Evolutionary conservation across 2,797 vertebrate genomes (phyloP).

Genomic region (Periparus ater): DNA sequence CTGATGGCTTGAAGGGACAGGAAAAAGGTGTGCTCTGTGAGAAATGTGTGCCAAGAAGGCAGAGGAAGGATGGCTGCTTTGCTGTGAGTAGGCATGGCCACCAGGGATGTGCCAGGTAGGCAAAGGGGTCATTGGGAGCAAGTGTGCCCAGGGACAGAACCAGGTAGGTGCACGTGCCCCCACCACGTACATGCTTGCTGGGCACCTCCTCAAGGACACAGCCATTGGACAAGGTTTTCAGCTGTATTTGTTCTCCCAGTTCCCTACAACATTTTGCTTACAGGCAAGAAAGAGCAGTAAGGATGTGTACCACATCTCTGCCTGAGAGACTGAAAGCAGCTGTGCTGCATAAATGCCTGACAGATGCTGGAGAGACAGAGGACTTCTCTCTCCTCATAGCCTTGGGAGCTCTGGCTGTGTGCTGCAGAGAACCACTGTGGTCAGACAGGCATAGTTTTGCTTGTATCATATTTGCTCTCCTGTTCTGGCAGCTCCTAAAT

Average conservation of each 20-base stretch:
- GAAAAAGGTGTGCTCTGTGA: not conserved
- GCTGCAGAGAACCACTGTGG: not conserved
- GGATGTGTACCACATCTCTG: fast-evolving
- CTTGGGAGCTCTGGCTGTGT: fast-evolving
- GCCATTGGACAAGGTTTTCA: not conserved
- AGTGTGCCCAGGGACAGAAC: fast-evolving
- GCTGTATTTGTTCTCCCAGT: not conserved
- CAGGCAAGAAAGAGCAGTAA: not conserved
- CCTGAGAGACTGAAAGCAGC: not conserved
- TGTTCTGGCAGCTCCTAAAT: not conserved
- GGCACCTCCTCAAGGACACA: not conserved
- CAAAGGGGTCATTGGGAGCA: fast-evolving
- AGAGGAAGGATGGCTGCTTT: not conserved
- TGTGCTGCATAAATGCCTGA: not conserved
- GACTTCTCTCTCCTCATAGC: not conserved
- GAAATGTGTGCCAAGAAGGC: not conserved
- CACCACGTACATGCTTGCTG: fast-evolving
- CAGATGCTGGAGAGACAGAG: not conserved
- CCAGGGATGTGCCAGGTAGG: not conserved
- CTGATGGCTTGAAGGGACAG: fast-evolving
- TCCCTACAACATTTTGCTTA: not conserved
- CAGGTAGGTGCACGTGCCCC: too few relatives aligned
- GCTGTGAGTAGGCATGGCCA: not conserved
- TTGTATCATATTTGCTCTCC: not conserved
- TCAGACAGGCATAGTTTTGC: not conserved